phyloP scores from a whole-genome alignment of 1,140 invertebrate genomes.

The Atta texana region DNA sequence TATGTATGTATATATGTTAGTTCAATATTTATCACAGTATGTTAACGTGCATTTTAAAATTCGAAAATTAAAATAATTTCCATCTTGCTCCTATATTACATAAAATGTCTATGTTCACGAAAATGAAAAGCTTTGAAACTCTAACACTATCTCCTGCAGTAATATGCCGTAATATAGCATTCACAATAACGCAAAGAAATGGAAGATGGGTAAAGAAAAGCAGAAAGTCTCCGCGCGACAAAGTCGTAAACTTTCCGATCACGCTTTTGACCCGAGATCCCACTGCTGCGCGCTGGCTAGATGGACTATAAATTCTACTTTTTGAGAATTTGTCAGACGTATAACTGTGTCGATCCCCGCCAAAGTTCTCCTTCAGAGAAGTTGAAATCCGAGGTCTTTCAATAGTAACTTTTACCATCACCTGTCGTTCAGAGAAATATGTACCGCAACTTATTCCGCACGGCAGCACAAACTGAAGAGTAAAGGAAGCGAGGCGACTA shows the following conservation, averaged over 20 bases:
- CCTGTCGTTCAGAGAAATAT: conserved; percentile 79
- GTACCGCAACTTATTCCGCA: conserved; percentile 55
- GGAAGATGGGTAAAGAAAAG: conserved; percentile 21
- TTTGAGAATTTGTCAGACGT: conserved; percentile 81
- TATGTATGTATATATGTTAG: too few species aligned
- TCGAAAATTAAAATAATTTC: background rate
- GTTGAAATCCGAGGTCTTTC: conserved; percentile 46
- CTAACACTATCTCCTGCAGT: background rate
- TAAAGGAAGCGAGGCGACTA: conserved; percentile 56
- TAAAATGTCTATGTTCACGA: background rate
- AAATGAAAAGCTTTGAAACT: background rate
- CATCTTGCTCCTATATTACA: background rate
- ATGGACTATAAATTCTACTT: conserved; percentile 73
- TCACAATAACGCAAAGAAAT: conserved; percentile 26
- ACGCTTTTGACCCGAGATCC: conserved; percentile 13
- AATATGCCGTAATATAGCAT: conserved; percentile 39
- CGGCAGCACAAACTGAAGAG: conserved; percentile 46
- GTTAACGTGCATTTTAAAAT: background rate
- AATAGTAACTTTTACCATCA: conserved; percentile 76
- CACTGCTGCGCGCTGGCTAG: background rate
- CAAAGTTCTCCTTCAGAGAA: conserved; percentile 24
- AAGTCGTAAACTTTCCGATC: conserved; percentile 51
- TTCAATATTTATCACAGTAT: background rate
- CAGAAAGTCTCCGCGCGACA: background rate
- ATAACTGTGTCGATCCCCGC: background rate